Evolutionary conservation across 2,797 vertebrate species (phyloP).

Genomic region (Echiichthys vipera): DNA sequence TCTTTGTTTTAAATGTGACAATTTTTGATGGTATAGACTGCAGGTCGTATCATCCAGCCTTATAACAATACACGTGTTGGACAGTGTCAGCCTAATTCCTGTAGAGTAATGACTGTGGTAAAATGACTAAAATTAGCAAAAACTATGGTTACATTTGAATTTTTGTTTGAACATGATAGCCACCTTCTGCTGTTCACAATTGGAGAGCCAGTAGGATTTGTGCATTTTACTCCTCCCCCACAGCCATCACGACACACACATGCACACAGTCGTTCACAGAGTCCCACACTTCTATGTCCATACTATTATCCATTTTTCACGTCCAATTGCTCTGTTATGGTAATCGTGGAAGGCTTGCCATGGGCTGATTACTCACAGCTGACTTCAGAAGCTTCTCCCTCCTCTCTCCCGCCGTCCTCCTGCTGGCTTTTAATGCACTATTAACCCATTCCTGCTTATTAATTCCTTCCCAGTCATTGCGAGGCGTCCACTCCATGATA

Average conservation of each 20-base stretch:
- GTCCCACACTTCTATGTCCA: constrained; percentile 92
- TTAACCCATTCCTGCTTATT: constrained; percentile 99
- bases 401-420: constrained; percentile 94
- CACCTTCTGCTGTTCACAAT: constrained; percentile 55
- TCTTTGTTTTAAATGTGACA: background rate
- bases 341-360: constrained; percentile 98
- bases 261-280: constrained; percentile 41
- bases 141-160: constrained; percentile 17
- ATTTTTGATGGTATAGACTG: background rate
- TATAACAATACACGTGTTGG: background rate
- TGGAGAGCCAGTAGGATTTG: constrained; percentile 60
- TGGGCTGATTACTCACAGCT: constrained; percentile 99
- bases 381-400: constrained; percentile 95
- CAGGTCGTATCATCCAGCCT: background rate
- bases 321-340: constrained; percentile 99
- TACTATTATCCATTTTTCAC: constrained; percentile 99
- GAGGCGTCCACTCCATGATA: constrained; percentile 85
- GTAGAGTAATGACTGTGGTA: constrained; percentile 1
- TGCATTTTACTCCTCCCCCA: constrained; percentile 56
- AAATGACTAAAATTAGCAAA: constrained; percentile 39
- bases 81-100: background rate
- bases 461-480: constrained; percentile 98
- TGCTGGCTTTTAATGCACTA: constrained; percentile 99
- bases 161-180: constrained; percentile 48
- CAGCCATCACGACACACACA: constrained; percentile 38